A percentile compares a stretch with the other conserved stretches of the same genome.
These are phyloP conservation scores for Hiodon tergisus DNA, from an alignment of 2,113 vertebrate genomes.

Conservation along the genomic window DNA sequence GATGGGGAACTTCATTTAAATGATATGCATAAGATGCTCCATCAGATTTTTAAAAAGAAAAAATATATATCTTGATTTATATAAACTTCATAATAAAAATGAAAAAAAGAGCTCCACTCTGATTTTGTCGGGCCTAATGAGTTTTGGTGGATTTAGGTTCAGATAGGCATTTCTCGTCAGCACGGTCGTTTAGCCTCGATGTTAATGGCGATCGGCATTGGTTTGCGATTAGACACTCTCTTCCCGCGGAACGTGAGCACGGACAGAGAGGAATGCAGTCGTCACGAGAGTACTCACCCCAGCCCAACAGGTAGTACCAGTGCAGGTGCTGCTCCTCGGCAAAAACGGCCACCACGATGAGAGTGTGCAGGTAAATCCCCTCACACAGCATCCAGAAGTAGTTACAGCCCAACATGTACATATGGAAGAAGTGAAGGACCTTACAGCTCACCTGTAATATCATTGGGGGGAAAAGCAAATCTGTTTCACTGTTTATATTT, in stretches of 20 bases:
- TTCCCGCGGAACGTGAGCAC: background rate
- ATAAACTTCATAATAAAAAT: too few species aligned
- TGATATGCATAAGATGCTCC: too few species aligned
- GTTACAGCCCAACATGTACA: conserved; percentile 94
- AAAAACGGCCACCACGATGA: conserved; percentile 92
- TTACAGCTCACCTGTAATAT: conserved; percentile 81
- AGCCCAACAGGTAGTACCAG: conserved; percentile 96
- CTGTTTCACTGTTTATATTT: background rate
- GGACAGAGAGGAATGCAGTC: conserved; percentile 12
- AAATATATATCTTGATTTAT: too few species aligned
- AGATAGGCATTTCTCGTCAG: too few species aligned
- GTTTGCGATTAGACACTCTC: too few species aligned
- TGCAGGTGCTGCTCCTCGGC: conserved; percentile 80
- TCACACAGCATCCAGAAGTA: conserved; percentile 99
- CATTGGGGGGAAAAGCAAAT: conserved; percentile 14
- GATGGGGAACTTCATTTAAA: too few species aligned
- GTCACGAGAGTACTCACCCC: conserved; percentile 74
- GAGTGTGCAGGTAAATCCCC: conserved; percentile 91
- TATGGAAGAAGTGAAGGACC: conserved; percentile 88
- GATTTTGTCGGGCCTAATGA: too few species aligned
- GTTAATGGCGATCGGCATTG: too few species aligned
- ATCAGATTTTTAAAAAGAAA: too few species aligned
- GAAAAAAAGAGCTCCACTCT: too few species aligned
- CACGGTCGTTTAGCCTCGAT: too few species aligned
- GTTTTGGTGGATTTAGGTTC: too few species aligned